Percentiles rank a stretch among this genome's conserved stretches.
These are phyloP conservation scores for Microctenopoma steveboyesi DNA, from an alignment of 2,797 vertebrate genomes.

Conservation along the genomic window DNA sequence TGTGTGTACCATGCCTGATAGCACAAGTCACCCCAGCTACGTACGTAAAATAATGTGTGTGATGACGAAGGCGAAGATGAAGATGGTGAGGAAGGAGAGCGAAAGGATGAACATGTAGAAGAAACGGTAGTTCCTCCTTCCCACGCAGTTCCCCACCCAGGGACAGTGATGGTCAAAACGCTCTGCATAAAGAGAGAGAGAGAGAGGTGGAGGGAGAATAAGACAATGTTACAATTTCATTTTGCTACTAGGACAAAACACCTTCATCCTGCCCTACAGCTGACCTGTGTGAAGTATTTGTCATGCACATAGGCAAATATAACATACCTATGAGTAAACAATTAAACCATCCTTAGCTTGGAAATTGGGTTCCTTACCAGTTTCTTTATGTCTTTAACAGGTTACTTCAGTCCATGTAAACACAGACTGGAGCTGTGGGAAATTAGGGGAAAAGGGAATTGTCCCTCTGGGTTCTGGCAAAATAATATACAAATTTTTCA, in stretches of 20 bases:
- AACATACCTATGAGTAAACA: not conserved
- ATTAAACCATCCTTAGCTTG: too few species aligned
- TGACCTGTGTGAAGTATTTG: not conserved
- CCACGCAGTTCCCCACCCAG: conserved; percentile 99
- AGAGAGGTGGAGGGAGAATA: not conserved
- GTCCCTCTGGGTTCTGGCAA: conserved; percentile 46
- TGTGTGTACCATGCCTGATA: conserved; percentile 6
- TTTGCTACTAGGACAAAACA: conserved; percentile 2
- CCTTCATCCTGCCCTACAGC: not conserved
- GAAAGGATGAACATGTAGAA: conserved; percentile 99
- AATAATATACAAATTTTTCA: conserved; percentile 49
- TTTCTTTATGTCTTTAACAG: not conserved
- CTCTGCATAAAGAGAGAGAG: conserved; percentile 79
- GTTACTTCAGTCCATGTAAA: conserved; percentile 29
- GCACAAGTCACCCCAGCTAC: conserved; percentile 69
- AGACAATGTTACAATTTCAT: conserved; percentile 12
- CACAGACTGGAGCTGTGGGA: conserved; percentile 28
- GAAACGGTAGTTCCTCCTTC: conserved; percentile 98
- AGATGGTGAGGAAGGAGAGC: conserved; percentile 98
- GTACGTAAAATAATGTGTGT: conserved; percentile 97
- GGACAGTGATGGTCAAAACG: conserved; percentile 99
- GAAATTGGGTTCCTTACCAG: conserved; percentile 1
- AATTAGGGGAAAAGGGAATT: conserved; percentile 23
- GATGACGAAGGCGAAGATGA: conserved; percentile 98
- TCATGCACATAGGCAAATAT: not conserved